Evolutionary conservation across 2,888 invertebrate species (phyloP).

Genomic region (Euplexia lucipara): DNA sequence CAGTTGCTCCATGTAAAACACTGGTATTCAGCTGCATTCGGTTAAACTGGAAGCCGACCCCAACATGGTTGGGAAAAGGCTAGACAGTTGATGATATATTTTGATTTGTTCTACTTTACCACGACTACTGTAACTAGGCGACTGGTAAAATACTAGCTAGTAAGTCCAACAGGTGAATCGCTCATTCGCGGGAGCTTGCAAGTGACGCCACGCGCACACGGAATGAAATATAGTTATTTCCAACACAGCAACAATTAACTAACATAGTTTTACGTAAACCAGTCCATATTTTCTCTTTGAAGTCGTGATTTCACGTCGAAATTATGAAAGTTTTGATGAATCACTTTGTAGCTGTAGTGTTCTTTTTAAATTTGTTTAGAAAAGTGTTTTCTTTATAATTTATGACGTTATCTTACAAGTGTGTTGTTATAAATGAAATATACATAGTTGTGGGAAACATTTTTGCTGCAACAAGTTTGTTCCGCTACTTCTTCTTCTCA

Average conservation of each 20-base stretch:
- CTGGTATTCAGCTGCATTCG: too few relatives aligned
- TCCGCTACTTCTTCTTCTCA: too few relatives aligned
- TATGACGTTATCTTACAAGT: conserved; percentile 18
- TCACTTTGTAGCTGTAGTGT: conserved; percentile 20
- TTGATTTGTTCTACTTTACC: neutral
- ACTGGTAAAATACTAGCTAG: neutral
- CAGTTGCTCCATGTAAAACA: too few relatives aligned
- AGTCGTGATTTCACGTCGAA: conserved; percentile 28
- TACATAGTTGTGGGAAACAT: neutral
- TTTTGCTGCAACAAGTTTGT: too few relatives aligned
- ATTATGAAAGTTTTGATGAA: conserved; percentile 37
- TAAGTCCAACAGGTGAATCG: conserved; percentile 39
- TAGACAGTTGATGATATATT: too few relatives aligned
- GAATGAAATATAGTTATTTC: conserved; percentile 25
- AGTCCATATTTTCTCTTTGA: conserved; percentile 60
- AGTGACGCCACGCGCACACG: conserved; percentile 16
- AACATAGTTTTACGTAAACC: conserved; percentile 43
- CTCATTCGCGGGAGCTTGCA: conserved; percentile 22
- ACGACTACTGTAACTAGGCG: too few relatives aligned
- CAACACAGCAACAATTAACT: conserved; percentile 52
- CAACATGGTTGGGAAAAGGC: too few relatives aligned
- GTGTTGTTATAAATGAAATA: conserved; percentile 19
- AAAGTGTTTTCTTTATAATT: conserved; percentile 26
- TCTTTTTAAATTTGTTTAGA: conserved; percentile 35
- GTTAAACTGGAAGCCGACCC: too few relatives aligned